Base-by-base conservation (phyloP, 2,888 invertebrate species). In the Nycteola revayana region DNA sequence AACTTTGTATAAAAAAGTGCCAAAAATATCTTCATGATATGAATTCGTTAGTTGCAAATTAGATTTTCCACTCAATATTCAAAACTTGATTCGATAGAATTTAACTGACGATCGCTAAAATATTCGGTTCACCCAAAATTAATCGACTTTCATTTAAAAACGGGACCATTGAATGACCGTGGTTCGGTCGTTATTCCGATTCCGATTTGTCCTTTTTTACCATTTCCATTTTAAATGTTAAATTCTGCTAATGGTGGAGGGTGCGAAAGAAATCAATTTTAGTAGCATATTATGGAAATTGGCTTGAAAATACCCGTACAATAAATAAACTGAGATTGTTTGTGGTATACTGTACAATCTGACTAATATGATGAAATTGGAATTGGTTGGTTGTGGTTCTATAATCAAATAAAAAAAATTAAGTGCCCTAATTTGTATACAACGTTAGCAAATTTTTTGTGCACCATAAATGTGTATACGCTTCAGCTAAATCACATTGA, bases 71-170 rank as follows among this genome's bases (percentile, higher is more conserved):
- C 26, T 26, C 14, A 14, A 14, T 14, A 14, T 14, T 14, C 14
- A 2, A 64, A 70, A 66, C 48, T 64, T 51, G 51, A 65, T 69
- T 60, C 47, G 49, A 70, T 62, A 56, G 58, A 59, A 66, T 67
- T 62, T 60, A 60, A 57, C 43, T 46, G 43, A 38, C 50, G 23
- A 43, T 43, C 30, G 39, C 42, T 62, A 61, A 59, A 66, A 60
- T 57, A 39, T 54, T 52, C 44, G 39, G 39, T 30, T 47, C 43
- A 50, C 42, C 44, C 37, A 36, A 54, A 37, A 63, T 62, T 58
- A 63, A 65, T 63, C 52, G 51, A 54, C 33, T 47, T 57, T 50
- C 25, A 57, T 48, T 54, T 32, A 43, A 48, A 49, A 49, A 40
- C 32, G 25, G 22, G 41, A 36, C 44, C 35, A 44, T 50, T 45